Base-by-base conservation (phyloP, 1,140 invertebrate genomes). In the Cotesia vestalis region DNA sequence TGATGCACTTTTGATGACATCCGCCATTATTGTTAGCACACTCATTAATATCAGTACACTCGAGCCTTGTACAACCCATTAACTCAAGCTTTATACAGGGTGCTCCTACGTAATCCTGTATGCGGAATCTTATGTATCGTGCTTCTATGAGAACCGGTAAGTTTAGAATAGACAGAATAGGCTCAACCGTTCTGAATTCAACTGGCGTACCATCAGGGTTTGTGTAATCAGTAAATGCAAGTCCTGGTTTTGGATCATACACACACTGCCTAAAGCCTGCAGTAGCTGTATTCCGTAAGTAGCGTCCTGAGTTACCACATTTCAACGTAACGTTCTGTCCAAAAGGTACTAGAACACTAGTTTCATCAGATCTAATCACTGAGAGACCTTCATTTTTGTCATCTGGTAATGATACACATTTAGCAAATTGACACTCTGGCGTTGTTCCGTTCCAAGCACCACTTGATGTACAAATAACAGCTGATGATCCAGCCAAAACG, bases 371-470 rank as follows among this genome's bases (percentile, higher is more conserved):
- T 79, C 93, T 88, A 35, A 92, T 88, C 0, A 97, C 90, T 57
- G 90, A 88, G 1, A 97, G 85, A 2, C 96, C 95, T 85, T 97
- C 94, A 73, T 92, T 91, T 78, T 94, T 94, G 77, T 96, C 94
- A 81, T 96, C 94, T n/a, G 93, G 92, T 67, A 98, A 84, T 3
- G 94, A 94, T 9, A 95, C 93, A 84, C 96, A 98, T 78, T 95
- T 92, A 51, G 95, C 95, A 95, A 94, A 95, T 89, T 95, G 92
- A 85, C 96, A 98, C 86, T 95, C 92, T 4, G 97, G 97, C 40
- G 93, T 91, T 17, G 94, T 94, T 78, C 95, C 95, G 86, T 98
- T 98, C 97, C 97, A 99, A 46, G 89, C 89, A 63, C 97, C 97
- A 86, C 91, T 93, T 46, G 95, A 95, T 4, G 94, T 94, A 85